Evolutionary conservation across 1,140 invertebrate genomes (phyloP).

Genomic region (Anastatus disparis): DNA sequence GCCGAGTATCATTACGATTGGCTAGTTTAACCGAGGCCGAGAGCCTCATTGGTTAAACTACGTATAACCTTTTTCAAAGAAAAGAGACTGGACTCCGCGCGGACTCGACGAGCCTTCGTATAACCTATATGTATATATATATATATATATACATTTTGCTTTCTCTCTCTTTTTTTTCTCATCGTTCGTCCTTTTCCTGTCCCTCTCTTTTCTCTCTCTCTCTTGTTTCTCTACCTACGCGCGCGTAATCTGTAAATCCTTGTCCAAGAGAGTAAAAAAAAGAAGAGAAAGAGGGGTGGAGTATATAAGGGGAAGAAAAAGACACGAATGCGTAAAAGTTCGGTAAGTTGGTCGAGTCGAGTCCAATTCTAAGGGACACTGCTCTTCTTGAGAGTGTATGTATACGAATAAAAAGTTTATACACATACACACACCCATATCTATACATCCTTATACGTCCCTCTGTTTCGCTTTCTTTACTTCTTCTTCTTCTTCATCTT

Average conservation of each 20-base stretch:
- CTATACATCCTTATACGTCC: slow-evolving; percentile 33
- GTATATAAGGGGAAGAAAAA: too few species aligned
- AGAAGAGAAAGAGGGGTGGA: neutral
- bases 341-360: slow-evolving; percentile 57
- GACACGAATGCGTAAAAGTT: slow-evolving; percentile 54
- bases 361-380: slow-evolving; percentile 19
- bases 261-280: slow-evolving; percentile 34
- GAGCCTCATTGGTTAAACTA: neutral
- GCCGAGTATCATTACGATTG: slow-evolving; percentile 43
- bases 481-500: too few species aligned
- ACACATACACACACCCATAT: too few species aligned
- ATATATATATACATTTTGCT: too few species aligned
- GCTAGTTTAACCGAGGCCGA: slow-evolving; percentile 21
- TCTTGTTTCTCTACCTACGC: slow-evolving; percentile 43
- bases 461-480: slow-evolving; percentile 11
- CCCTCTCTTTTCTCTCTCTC: neutral
- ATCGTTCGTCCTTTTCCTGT: neutral
- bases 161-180: neutral
- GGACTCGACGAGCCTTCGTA: slow-evolving; percentile 55
- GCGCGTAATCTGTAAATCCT: slow-evolving; percentile 64
- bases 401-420: slow-evolving; percentile 26
- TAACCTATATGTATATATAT: too few species aligned
- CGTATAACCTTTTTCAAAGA: too few species aligned
- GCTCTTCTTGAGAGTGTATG: too few species aligned
- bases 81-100: slow-evolving; percentile 61